A percentile compares a stretch with the other conserved stretches of the same genome.
Evolutionary conservation across 2,888 invertebrate species (phyloP).

Genomic region (Drosophila infuscata): DNA sequence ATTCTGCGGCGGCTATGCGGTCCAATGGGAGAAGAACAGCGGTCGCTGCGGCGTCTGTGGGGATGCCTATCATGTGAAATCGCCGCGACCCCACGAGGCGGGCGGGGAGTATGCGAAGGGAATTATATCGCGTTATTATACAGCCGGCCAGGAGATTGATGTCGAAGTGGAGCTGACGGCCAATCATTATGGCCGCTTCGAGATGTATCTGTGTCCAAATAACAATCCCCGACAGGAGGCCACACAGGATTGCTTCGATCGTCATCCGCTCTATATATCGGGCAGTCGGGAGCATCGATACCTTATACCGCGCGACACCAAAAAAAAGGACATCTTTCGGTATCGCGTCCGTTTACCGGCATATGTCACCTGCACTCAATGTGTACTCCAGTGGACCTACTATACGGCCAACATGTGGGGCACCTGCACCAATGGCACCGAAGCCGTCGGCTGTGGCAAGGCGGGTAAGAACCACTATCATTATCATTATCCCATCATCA

Average conservation of each 20-base stretch:
- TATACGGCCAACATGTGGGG: slow-evolving; percentile 96
- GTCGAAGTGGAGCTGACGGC: slow-evolving; percentile 95
- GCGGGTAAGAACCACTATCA: slow-evolving; percentile 85
- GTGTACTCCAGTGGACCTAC: slow-evolving; percentile 97
- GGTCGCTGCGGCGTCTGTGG: slow-evolving; percentile 97
- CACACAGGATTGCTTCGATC: slow-evolving; percentile 93
- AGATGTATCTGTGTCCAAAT: slow-evolving; percentile 93
- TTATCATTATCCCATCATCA: too few relatives aligned
- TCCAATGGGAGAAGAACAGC: slow-evolving; percentile 94
- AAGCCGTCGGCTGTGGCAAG: slow-evolving; percentile 94
- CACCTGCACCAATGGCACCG: slow-evolving; percentile 92
- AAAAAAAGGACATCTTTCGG: slow-evolving; percentile 88
- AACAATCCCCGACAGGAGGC: slow-evolving; percentile 92
- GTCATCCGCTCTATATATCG: slow-evolving; percentile 90
- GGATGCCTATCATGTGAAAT: slow-evolving; percentile 90
- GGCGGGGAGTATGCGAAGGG: slow-evolving; percentile 95
- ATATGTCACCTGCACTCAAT: slow-evolving; percentile 94
- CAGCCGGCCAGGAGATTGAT: slow-evolving; percentile 94
- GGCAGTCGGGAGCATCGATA: slow-evolving; percentile 90
- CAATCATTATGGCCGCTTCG: slow-evolving; percentile 95
- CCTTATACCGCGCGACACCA: slow-evolving; percentile 90
- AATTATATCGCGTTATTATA: slow-evolving; percentile 92
- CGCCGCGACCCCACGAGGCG: slow-evolving; percentile 94
- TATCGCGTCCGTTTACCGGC: slow-evolving; percentile 92
- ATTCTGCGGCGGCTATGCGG: slow-evolving; percentile 96